Percentiles rank a stretch among this genome's conserved stretches.
Conservation (phyloP, 2,888 invertebrate genomes). For the Cetonia aurata region DNA sequence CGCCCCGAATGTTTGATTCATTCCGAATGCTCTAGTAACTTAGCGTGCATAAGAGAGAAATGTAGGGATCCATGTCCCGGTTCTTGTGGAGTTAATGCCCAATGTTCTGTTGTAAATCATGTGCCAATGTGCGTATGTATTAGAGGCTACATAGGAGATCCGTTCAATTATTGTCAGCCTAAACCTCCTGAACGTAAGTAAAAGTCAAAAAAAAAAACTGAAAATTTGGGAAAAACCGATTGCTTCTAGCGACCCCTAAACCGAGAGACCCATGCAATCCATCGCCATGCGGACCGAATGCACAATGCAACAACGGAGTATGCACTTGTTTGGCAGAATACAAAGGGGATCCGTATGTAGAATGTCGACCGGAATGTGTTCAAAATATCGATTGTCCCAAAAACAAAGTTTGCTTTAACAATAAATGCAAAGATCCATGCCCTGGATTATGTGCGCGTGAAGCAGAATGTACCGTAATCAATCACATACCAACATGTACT, state of each 20-base stretch:
- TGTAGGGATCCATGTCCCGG: conserved; percentile 75
- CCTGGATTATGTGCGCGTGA: conserved; percentile 82
- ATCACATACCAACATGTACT: conserved; percentile 77
- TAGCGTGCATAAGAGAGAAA: conserved; percentile 72
- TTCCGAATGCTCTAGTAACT: conserved; percentile 71
- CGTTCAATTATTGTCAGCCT: conserved; percentile 71
- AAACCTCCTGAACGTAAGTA: conserved; percentile 73
- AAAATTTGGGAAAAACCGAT: conserved; percentile 50
- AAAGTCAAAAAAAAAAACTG: background rate
- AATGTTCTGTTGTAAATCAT: conserved; percentile 77
- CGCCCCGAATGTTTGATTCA: conserved; percentile 75
- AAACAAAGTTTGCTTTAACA: conserved; percentile 77
- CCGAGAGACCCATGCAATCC: conserved; percentile 72
- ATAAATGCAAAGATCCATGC: conserved; percentile 84
- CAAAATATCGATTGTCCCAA: conserved; percentile 79
- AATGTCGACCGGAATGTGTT: conserved; percentile 81
- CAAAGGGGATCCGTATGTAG: conserved; percentile 80
- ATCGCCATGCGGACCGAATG: conserved; percentile 81
- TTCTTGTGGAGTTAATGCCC: conserved; percentile 74
- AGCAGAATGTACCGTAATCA: conserved; percentile 79
- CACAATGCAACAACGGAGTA: conserved; percentile 77
- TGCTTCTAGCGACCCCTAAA: conserved; percentile 56
- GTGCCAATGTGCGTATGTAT: conserved; percentile 77
- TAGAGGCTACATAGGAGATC: conserved; percentile 73
- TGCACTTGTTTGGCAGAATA: conserved; percentile 83